phyloP scores from a whole-genome alignment of 2,113 vertebrate species.

The Ailuropoda melanoleuca region DNA sequence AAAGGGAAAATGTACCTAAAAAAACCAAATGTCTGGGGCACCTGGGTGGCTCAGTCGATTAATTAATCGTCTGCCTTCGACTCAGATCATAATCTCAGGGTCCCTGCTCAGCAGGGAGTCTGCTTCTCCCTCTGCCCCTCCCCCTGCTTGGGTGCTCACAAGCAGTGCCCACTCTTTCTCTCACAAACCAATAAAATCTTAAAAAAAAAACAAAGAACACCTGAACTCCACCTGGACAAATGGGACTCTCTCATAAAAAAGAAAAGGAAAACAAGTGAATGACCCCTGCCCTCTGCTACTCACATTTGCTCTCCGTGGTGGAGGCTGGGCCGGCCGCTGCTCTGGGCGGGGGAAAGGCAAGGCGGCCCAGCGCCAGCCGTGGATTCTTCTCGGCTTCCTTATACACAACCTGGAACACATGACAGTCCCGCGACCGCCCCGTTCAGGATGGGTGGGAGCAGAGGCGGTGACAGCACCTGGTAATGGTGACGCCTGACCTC shows the following conservation, averaged over 20 bases:
- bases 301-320: constrained; percentile 94
- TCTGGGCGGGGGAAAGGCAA: constrained; percentile 84
- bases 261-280: no score
- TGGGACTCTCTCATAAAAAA: background rate
- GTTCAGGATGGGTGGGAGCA: fast-evolving
- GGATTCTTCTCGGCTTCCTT: constrained; percentile 92
- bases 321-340: constrained; percentile 81
- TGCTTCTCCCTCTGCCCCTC: background rate
- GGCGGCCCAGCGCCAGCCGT: constrained; percentile 81
- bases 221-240: background rate
- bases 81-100: background rate
- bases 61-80: background rate
- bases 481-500: background rate
- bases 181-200: background rate
- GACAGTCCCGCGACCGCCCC: background rate
- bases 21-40: background rate
- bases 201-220: background rate
- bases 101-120: background rate
- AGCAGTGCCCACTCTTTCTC: background rate
- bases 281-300: constrained; percentile 6
- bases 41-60: background rate
- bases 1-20: background rate
- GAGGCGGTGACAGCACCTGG: background rate
- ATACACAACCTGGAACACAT: constrained; percentile 90
- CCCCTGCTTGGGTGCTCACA: background rate